A percentile compares a stretch with the other conserved stretches of the same genome.
Conservation (phyloP, 2,113 vertebrate species). For the Lagopus muta region DNA sequence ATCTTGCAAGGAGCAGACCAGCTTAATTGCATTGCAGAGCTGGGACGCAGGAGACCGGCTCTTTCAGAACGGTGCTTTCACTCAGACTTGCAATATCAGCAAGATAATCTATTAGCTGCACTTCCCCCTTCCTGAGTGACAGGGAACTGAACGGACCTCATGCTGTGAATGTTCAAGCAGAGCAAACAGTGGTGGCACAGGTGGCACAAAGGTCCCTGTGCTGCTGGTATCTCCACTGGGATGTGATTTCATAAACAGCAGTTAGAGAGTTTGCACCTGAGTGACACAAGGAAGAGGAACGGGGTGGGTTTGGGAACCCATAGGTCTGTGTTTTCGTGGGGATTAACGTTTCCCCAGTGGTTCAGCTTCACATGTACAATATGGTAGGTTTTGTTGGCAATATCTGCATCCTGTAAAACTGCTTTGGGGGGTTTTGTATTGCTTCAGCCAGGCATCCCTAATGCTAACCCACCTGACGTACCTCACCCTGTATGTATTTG, state of each 20-base stretch:
- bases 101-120: background rate
- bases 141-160: background rate
- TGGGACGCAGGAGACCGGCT: background rate
- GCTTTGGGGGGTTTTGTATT: background rate
- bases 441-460: background rate
- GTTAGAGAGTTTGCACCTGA: background rate
- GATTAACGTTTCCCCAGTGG: background rate
- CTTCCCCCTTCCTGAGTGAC: background rate
- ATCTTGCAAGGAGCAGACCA: background rate
- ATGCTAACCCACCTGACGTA: background rate
- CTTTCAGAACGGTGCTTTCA: background rate
- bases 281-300: background rate
- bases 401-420: background rate
- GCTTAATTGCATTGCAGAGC: background rate
- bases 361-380: background rate
- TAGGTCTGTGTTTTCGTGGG: background rate
- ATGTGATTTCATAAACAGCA: background rate
- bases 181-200: accelerated
- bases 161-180: background rate
- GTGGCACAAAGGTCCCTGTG: background rate
- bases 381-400: background rate
- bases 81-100: conserved; percentile 35
- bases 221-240: background rate
- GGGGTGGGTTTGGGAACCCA: background rate
- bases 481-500: background rate